Percentiles rank a stretch among this genome's conserved stretches.
These are phyloP conservation scores for Glyphotaelius pellucidus DNA, from an alignment of 2,888 invertebrate genomes.

Conservation along the genomic window DNA sequence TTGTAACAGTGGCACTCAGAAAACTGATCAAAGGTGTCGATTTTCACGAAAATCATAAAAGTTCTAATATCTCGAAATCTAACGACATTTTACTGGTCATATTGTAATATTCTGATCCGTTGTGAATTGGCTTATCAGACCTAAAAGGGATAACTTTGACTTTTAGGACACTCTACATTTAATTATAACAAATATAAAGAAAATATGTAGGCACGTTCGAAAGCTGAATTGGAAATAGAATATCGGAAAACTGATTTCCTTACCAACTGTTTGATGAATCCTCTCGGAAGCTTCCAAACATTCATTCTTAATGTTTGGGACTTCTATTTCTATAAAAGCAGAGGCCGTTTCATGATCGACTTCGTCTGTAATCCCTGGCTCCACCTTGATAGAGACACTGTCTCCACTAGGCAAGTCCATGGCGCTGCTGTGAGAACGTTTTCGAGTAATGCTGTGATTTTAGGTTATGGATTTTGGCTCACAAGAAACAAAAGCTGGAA, in stretches of 20 bases:
- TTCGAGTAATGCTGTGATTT: background rate
- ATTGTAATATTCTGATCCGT: too few species aligned
- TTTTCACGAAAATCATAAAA: too few species aligned
- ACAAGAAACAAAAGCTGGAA: background rate
- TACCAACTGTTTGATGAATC: background rate
- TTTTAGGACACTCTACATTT: too few species aligned
- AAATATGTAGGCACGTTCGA: too few species aligned
- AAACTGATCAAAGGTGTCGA: too few species aligned
- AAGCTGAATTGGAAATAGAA: background rate
- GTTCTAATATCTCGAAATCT: too few species aligned
- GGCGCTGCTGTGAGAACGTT: background rate
- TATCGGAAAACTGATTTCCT: background rate
- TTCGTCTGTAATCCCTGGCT: background rate
- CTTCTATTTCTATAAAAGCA: background rate
- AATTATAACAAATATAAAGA: too few species aligned
- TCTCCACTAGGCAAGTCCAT: background rate
- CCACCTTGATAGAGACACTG: background rate
- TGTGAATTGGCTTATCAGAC: too few species aligned
- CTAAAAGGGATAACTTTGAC: too few species aligned
- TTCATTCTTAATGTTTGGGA: background rate
- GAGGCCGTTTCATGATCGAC: background rate
- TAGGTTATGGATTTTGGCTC: background rate
- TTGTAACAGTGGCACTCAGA: too few species aligned
- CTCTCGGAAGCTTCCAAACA: background rate
- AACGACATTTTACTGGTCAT: too few species aligned